phyloP scores from a whole-genome alignment of 30 jellyfish, hydroid and myxozoan species.

The Mastigias papua region DNA sequence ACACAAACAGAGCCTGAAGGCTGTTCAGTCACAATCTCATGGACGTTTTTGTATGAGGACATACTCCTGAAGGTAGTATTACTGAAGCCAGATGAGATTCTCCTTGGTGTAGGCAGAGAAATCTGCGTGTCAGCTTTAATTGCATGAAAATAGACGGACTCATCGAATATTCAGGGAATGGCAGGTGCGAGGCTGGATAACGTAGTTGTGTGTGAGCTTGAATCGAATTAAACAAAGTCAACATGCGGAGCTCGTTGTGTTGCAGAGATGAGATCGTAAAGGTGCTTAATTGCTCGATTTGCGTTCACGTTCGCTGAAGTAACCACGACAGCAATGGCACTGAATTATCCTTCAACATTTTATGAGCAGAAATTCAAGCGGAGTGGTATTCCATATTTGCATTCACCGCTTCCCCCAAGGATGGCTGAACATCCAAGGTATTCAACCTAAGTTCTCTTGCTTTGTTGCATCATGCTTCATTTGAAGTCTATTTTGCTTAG shows the following conservation, averaged over 20 bases:
- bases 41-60: background rate
- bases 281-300: background rate
- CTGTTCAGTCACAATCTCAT: no score
- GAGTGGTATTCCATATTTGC: constrained; percentile 72
- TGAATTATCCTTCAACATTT: background rate
- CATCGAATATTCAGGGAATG: constrained; percentile 12
- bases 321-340: background rate
- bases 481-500: background rate
- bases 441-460: background rate
- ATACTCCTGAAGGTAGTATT: no score
- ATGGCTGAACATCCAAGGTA: constrained; percentile 72
- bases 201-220: constrained; percentile 8
- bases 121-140: background rate
- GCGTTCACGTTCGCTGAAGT: background rate
- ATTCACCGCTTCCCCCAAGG: constrained; percentile 75
- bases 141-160: background rate
- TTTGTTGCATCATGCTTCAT: background rate
- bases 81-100: background rate
- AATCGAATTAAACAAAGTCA: constrained; percentile 52
- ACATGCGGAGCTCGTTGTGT: constrained; percentile 32
- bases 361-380: constrained; percentile 52
- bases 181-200: constrained; percentile 39
- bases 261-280: background rate
- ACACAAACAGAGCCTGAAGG: background rate
- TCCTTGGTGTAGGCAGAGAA: background rate